Base-by-base conservation (phyloP, 1,140 invertebrate genomes). In the Drosophila azteca region DNA sequence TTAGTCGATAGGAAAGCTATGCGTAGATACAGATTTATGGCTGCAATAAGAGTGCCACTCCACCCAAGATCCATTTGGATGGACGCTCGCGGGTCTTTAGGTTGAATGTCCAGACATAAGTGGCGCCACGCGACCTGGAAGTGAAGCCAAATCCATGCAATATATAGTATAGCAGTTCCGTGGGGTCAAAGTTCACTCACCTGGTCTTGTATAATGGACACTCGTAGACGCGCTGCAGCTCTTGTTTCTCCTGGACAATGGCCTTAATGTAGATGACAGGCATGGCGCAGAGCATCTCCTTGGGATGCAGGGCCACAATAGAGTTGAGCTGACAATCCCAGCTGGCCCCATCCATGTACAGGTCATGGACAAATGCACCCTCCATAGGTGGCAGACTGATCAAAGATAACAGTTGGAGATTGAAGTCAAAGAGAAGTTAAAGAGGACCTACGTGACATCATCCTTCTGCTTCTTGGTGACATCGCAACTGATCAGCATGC, bases 91-190 rank as follows among this genome's bases (percentile, higher is more conserved):
- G 96, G 0, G 95, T 97, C 93, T 96, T 97, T 9, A 99, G 93
- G 92, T 98, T 98, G 90, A 99, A 99, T 0, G 97, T 99, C 97
- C 98, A 99, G 1, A 99, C 97, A 88, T 95, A 99, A 1, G 97
- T 99, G 3, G 96, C 96, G 2, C 98, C 98, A 69, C 98, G 93
- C 81, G 93, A 93, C 79, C 94, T 94, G 70, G 9, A 78, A 78
- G 31, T 31, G 31, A 31, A 31, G 9, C 31, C 31, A 52, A 13
- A 24, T 46, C 26, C 49, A 20, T 20, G 17, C n/a, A n/a, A n/a
- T 15, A 44, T 4, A 26, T 26, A 26, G 5, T 24, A 24, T 26
- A 54, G 8, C 13, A 9, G 17, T 29, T 29, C 22, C 8, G 8
- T 8, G 8, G 2, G 20, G 2, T 3, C 0, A 13, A 24, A 53